Evolutionary conservation across 1,140 invertebrate species (phyloP).

Genomic region (Thaumetopoea pityocampa): DNA sequence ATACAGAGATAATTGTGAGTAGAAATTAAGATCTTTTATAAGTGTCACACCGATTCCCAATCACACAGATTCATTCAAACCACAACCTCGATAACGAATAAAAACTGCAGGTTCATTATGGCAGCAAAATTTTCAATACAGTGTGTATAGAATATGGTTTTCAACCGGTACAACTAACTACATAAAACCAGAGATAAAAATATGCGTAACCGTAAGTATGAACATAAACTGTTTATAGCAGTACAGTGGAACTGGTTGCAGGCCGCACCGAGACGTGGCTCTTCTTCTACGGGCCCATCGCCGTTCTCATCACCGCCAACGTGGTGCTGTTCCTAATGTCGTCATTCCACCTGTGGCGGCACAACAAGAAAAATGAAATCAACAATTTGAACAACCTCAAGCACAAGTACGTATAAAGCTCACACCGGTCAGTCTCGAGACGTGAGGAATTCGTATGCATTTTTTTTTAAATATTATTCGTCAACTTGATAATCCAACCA

Average conservation of each 20-base stretch:
- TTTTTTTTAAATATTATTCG: slow-evolving; percentile 3
- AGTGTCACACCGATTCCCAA: too few species aligned
- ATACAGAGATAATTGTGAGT: too few species aligned
- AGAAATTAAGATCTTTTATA: too few species aligned
- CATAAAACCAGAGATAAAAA: neutral
- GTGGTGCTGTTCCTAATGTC: slow-evolving; percentile 77
- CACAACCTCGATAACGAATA: too few species aligned
- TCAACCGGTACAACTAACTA: neutral
- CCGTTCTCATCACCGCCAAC: slow-evolving; percentile 76
- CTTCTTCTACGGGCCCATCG: slow-evolving; percentile 81
- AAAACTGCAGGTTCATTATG: too few species aligned
- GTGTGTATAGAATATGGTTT: too few species aligned
- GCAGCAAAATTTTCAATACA: too few species aligned
- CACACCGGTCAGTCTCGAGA: too few species aligned
- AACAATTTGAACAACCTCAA: slow-evolving; percentile 75
- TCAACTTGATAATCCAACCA: neutral
- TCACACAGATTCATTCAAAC: too few species aligned
- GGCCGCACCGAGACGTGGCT: slow-evolving; percentile 75
- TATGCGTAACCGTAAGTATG: too few species aligned
- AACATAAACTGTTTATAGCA: slow-evolving; percentile 2
- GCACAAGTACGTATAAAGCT: slow-evolving; percentile 71
- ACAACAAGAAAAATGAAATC: slow-evolving; percentile 71
- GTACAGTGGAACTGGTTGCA: slow-evolving; percentile 40
- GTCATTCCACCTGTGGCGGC: slow-evolving; percentile 74
- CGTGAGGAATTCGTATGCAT: too few species aligned